Conservation (phyloP, 2,797 vertebrate genomes). For the Zalophus californianus region DNA sequence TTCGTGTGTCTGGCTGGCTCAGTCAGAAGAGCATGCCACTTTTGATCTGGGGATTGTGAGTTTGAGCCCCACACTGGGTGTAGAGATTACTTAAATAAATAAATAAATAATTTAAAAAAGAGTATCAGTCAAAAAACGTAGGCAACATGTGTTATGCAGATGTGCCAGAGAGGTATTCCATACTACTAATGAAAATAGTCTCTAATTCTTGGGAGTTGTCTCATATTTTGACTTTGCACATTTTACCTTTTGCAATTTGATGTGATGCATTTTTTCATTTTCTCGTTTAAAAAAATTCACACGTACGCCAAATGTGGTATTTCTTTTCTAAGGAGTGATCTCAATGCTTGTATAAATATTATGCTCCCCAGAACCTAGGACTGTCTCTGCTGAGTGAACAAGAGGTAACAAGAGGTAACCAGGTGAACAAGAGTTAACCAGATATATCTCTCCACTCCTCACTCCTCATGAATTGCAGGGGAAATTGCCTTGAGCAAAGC, state of each 20-base stretch:
- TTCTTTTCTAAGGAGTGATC: not conserved
- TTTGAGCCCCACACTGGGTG: not conserved
- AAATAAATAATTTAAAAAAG: not conserved
- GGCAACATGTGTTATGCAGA: no score
- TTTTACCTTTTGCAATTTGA: not conserved
- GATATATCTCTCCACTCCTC: no score
- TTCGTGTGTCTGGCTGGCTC: not conserved
- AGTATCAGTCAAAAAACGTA: not conserved
- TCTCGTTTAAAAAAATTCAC: not conserved
- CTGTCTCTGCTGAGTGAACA: fast-evolving
- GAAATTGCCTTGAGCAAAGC: not conserved
- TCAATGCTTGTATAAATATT: not conserved
- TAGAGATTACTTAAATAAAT: not conserved
- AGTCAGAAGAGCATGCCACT: not conserved
- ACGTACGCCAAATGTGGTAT: no score
- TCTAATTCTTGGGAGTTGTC: not conserved
- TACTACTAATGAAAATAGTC: not conserved
- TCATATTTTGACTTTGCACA: not conserved
- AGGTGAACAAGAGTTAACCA: not conserved
- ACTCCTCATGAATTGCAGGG: fast-evolving
- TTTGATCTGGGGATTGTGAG: not conserved
- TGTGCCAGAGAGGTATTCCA: no score
- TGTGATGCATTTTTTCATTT: not conserved
- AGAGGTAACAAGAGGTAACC: not conserved
- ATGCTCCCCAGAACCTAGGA: not conserved